phyloP scores from a whole-genome alignment of 2,113 vertebrate species.

The Herpetotheres cachinnans region DNA sequence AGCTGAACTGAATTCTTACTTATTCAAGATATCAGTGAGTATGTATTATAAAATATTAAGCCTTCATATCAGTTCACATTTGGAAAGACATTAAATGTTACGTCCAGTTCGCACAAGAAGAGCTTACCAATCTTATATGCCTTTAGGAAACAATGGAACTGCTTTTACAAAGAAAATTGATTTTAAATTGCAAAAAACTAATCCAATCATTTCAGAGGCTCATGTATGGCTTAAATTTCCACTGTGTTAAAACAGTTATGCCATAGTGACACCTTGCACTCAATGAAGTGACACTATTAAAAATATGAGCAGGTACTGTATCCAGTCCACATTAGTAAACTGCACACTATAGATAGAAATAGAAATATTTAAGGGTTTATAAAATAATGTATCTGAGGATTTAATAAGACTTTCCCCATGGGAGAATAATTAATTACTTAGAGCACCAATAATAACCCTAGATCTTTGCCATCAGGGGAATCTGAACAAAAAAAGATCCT shows the following conservation, averaged over 20 bases:
- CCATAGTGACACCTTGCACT: not conserved
- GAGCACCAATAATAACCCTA: not conserved
- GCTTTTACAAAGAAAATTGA: not conserved
- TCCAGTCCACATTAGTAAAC: not conserved
- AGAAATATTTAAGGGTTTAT: not conserved
- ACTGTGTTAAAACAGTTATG: not conserved
- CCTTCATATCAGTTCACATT: not conserved
- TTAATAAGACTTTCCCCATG: not conserved
- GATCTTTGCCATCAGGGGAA: not conserved
- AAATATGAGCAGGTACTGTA: not conserved
- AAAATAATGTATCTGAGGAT: not conserved
- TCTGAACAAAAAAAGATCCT: not conserved
- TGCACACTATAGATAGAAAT: not conserved
- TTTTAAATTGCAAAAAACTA: not conserved
- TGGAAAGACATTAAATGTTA: not conserved
- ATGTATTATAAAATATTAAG: not conserved
- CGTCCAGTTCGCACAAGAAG: not conserved
- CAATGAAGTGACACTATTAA: not conserved
- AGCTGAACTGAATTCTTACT: not conserved
- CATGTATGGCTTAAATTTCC: not conserved
- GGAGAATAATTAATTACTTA: not conserved
- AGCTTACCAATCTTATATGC: not conserved
- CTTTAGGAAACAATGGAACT: not conserved
- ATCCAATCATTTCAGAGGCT: not conserved
- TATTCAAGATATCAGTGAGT: not conserved